These are phyloP conservation scores for Sarcophaga bullata DNA, from an alignment of 1,140 invertebrate species.

Conservation along the genomic window DNA sequence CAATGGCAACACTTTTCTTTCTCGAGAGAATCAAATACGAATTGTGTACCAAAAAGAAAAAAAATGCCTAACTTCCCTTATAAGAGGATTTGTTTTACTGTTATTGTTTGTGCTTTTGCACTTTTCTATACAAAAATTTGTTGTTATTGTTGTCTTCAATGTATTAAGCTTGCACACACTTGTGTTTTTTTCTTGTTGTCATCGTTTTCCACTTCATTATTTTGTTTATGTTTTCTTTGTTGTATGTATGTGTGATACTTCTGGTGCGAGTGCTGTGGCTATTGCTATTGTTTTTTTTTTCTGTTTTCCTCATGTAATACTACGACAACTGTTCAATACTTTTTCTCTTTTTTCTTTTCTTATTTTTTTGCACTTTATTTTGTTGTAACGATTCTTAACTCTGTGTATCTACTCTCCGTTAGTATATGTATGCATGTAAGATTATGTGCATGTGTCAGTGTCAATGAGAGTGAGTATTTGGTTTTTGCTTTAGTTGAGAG, in stretches of 20 bases:
- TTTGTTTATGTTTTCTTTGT: background rate
- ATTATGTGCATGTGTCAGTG: background rate
- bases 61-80: too few relatives aligned
- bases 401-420: constrained; percentile 10
- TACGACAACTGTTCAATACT: background rate
- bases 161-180: background rate
- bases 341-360: background rate
- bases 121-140: too few relatives aligned
- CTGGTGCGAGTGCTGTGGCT: background rate
- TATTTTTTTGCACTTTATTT: background rate
- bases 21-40: too few relatives aligned
- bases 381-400: background rate
- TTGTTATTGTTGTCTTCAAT: background rate
- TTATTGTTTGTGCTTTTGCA: too few relatives aligned
- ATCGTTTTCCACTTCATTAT: constrained; percentile 22
- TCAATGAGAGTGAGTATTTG: background rate
- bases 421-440: background rate
- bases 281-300: background rate
- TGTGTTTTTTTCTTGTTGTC: background rate
- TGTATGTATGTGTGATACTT: too few relatives aligned
- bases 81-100: too few relatives aligned
- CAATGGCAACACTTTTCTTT: too few relatives aligned
- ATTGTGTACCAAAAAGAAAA: too few relatives aligned
- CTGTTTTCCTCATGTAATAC: background rate
- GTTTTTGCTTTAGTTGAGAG: background rate